Conservation (phyloP, 2,113 vertebrate species). For the Perca flavescens region DNA sequence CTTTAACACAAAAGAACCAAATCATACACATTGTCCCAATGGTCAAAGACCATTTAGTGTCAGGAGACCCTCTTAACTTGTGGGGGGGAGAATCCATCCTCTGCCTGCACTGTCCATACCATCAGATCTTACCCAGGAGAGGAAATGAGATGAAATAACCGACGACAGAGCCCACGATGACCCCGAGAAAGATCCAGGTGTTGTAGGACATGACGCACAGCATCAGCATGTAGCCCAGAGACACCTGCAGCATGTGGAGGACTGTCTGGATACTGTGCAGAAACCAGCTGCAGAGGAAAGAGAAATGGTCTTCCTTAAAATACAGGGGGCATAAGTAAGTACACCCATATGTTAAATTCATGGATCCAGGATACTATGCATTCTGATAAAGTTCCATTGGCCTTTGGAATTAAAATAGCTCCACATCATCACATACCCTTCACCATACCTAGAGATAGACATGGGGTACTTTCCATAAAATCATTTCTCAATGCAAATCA, state of each 20-base stretch:
- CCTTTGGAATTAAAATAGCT: too few relatives aligned
- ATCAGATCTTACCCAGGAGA: conserved; percentile 75
- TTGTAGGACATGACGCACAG: conserved; percentile 98
- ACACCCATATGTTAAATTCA: too few relatives aligned
- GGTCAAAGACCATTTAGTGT: not conserved
- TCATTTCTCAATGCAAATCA: too few relatives aligned
- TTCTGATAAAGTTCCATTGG: too few relatives aligned
- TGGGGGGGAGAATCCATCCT: not conserved
- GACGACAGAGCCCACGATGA: conserved; percentile 86
- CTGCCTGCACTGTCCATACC: not conserved
- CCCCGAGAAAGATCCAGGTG: conserved; percentile 92
- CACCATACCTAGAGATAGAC: too few relatives aligned
- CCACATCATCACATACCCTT: too few relatives aligned
- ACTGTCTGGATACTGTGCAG: conserved; percentile 85
- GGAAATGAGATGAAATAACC: conserved; percentile 93
- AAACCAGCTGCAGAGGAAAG: conserved; percentile 68
- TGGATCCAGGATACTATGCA: too few relatives aligned
- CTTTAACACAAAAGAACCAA: conserved; percentile 1
- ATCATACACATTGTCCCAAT: not conserved
- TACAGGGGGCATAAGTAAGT: too few relatives aligned
- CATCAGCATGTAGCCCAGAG: conserved; percentile 94
- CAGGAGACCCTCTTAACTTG: not conserved
- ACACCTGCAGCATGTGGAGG: conserved; percentile 91
- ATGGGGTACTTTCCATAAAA: too few relatives aligned
- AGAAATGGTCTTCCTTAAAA: not conserved